Conservation (phyloP, 2,888 invertebrate species). For the Caenorhabditis imperialis region DNA sequence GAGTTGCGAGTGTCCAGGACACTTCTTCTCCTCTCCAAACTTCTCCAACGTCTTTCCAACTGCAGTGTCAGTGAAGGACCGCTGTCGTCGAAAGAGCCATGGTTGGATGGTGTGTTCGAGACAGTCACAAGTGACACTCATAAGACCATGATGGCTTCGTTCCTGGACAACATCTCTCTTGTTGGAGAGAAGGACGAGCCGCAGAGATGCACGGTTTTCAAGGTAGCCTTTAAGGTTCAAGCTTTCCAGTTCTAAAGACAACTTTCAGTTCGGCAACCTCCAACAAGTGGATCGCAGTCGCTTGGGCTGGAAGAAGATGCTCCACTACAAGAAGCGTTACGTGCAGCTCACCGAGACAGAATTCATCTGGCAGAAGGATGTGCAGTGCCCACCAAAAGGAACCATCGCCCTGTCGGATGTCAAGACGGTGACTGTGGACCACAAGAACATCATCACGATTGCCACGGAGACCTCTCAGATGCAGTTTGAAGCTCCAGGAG, state of each 20-base stretch:
- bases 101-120: slow-evolving; percentile 72
- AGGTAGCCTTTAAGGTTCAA: slow-evolving; percentile 14
- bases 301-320: slow-evolving; percentile 60
- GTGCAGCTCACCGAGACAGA: slow-evolving; percentile 68
- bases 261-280: slow-evolving; percentile 59
- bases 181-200: slow-evolving; percentile 34
- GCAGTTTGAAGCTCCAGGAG: slow-evolving; percentile 71
- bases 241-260: too few relatives aligned
- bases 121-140: slow-evolving; percentile 71
- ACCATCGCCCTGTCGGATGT: slow-evolving; percentile 61
- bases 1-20: slow-evolving; percentile 73
- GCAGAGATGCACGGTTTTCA: slow-evolving; percentile 44
- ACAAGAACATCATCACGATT: slow-evolving; percentile 69
- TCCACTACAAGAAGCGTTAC: slow-evolving; percentile 69
- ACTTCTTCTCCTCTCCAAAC: slow-evolving; percentile 76
- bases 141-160: slow-evolving; percentile 68
- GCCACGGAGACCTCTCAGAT: slow-evolving; percentile 60
- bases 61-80: slow-evolving; percentile 73
- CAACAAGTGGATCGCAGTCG: slow-evolving; percentile 56
- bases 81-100: slow-evolving; percentile 72
- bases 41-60: slow-evolving; percentile 76
- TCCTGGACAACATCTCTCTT: slow-evolving; percentile 68
- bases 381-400: slow-evolving; percentile 56
- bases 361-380: slow-evolving; percentile 73
- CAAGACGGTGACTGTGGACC: slow-evolving; percentile 61